These are phyloP conservation scores for Chlamydotis undulata DNA, from an alignment of 2,113 vertebrate genomes.

Conservation along the genomic window DNA sequence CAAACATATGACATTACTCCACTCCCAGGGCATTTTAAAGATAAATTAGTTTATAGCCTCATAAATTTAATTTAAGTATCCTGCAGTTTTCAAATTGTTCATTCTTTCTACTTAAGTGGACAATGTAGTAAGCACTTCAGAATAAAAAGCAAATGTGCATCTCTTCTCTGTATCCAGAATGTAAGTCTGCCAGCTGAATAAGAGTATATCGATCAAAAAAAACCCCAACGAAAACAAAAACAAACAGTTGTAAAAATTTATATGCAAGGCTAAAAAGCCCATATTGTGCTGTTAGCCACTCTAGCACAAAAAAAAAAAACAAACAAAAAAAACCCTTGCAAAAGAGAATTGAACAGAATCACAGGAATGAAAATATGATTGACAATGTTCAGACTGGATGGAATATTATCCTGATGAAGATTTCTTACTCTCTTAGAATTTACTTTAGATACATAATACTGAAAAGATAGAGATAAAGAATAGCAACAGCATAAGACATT, in stretches of 20 bases:
- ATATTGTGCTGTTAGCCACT: background rate
- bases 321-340: background rate
- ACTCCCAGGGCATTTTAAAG: background rate
- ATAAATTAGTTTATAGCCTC: background rate
- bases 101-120: background rate
- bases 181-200: background rate
- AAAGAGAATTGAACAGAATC: background rate
- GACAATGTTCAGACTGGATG: background rate
- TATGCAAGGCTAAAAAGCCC: slow-evolving; percentile 5
- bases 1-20: background rate
- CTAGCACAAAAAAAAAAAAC: background rate
- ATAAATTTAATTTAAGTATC: background rate
- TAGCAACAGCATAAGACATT: background rate
- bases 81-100: background rate
- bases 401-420: background rate
- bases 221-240: no score
- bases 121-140: background rate
- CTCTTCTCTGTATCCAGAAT: background rate
- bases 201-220: no score
- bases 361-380: background rate
- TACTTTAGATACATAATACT: background rate
- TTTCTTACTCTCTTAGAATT: background rate
- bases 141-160: background rate
- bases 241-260: background rate
- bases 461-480: background rate